phyloP scores from a whole-genome alignment of 2,797 vertebrate genomes.

The Loris lydekkerianus region DNA sequence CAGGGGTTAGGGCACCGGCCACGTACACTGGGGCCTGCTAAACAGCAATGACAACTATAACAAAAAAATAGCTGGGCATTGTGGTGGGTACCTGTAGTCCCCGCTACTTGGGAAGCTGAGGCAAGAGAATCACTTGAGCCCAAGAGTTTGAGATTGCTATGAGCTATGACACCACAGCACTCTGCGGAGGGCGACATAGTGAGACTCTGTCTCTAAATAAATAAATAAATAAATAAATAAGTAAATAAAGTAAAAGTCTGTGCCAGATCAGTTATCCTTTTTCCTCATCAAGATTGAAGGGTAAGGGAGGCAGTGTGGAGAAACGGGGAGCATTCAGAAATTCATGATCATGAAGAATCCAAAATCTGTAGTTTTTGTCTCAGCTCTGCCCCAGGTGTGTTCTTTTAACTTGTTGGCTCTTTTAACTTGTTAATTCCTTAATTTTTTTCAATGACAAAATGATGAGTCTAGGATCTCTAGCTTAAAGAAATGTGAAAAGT shows the following conservation, averaged over 20 bases:
- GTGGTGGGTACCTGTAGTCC: too few relatives aligned
- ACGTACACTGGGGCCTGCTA: too few relatives aligned
- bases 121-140: too few relatives aligned
- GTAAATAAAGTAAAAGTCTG: neutral
- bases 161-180: too few relatives aligned
- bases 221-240: too few relatives aligned
- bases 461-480: neutral
- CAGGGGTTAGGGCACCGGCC: too few relatives aligned
- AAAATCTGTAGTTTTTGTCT: conserved; percentile 3
- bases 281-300: conserved; percentile 11
- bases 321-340: neutral
- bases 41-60: too few relatives aligned
- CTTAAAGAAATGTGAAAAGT: conserved; percentile 48
- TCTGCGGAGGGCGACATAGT: too few relatives aligned
- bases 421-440: conserved; percentile 25
- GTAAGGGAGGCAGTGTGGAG: neutral
- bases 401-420: conserved; percentile 37
- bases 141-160: too few relatives aligned
- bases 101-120: too few relatives aligned
- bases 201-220: too few relatives aligned
- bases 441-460: conserved; percentile 39
- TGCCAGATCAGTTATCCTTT: neutral
- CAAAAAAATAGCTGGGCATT: too few relatives aligned
- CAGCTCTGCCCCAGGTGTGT: neutral
- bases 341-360: neutral